Evolutionary conservation across 2,797 vertebrate species (phyloP).

Genomic region (Sciaenops ocellatus): DNA sequence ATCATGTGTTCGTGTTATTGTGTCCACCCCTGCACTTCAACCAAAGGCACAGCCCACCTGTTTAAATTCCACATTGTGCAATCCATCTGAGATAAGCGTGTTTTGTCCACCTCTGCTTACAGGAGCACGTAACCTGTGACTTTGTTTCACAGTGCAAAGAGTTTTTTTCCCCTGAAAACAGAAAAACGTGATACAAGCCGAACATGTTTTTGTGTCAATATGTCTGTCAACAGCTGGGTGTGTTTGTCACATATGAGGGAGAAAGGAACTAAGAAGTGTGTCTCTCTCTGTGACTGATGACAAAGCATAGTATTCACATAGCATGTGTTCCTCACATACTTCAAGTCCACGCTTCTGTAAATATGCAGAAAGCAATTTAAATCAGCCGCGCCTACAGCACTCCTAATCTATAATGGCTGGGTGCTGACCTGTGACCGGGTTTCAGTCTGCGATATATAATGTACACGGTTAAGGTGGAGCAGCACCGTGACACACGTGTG

Average conservation of each 20-base stretch:
- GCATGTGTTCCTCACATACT: conserved; percentile 52
- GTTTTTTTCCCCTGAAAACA: neutral
- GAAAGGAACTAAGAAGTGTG: neutral
- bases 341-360: conserved; percentile 29
- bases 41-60: neutral
- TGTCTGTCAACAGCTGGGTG: conserved; percentile 39
- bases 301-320: conserved; percentile 27
- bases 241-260: conserved; percentile 23
- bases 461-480: neutral
- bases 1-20: neutral
- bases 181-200: neutral
- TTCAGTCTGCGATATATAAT: neutral
- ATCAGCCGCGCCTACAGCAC: conserved; percentile 48
- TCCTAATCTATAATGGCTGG: neutral
- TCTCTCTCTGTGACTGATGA: too few species aligned
- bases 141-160: neutral
- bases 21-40: neutral
- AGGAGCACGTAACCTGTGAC: neutral
- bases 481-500: neutral
- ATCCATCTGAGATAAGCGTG: conserved; percentile 36
- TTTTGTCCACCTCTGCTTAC: neutral
- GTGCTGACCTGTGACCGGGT: conserved; percentile 23
- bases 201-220: neutral
- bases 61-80: conserved; percentile 57
- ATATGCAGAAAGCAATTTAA: conserved; percentile 36